These are phyloP conservation scores for Melipona bicolor DNA, from an alignment of 2,888 invertebrate genomes.

Conservation along the genomic window DNA sequence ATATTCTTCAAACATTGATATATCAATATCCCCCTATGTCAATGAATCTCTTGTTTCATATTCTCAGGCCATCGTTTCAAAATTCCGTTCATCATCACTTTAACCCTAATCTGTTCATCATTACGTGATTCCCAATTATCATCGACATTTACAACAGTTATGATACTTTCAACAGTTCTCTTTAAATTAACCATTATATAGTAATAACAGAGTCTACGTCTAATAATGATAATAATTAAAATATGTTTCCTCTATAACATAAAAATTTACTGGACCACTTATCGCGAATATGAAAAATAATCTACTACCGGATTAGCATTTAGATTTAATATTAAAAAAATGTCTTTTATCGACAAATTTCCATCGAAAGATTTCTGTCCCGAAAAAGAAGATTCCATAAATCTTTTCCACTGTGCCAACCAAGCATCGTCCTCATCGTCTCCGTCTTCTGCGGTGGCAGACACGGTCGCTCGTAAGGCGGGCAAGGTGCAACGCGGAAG, in stretches of 20 bases:
- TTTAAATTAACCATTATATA: no score
- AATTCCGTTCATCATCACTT: neutral
- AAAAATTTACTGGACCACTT: no score
- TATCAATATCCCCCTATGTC: no score
- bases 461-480: neutral
- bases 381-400: neutral
- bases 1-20: neutral
- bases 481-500: constrained; percentile 44
- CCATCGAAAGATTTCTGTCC: neutral
- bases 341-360: neutral
- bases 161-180: no score
- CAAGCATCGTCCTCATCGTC: neutral
- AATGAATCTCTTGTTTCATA: neutral
- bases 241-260: no score
- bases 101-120: neutral
- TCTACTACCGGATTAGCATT: no score
- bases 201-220: no score
- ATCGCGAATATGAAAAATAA: no score
- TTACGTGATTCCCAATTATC: neutral
- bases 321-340: no score
- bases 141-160: neutral
- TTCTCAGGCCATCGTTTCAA: neutral
- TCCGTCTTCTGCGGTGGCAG: neutral
- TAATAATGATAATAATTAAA: no score
- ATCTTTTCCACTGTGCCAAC: neutral